Evolutionary conservation across 2,113 vertebrate species (phyloP), one percentile per base, ranked within the genome.

Genomic region (Amazona vittata): DNA sequence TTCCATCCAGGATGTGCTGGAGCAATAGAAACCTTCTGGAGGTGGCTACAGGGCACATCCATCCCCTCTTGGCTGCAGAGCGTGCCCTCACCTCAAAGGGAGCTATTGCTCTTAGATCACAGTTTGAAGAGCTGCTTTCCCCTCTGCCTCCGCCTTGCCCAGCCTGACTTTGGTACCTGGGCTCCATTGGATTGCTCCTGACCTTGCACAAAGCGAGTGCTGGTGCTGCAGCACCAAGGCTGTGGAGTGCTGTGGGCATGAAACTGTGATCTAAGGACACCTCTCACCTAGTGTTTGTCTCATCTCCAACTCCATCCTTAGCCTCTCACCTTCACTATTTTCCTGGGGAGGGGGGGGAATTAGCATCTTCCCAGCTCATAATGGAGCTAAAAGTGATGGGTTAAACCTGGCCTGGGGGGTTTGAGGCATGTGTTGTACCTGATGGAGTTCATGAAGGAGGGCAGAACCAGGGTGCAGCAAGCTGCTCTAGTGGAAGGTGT

Each of bases 51-150:
- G 25, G 50, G 41, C 39, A 24, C 53, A 4, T 33, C 59, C 43
- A 4, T 37, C 64, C 77, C 65, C 59, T 68, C 63, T 31, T 25
- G 83, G 92, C 78, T 31, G 67, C 41, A 5, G 83, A 20, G 41
- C 3, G 18, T 24, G 78, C 31, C 0, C 31, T 13, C 52, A 3
- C 88, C 92, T 60, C 82, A 0, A 33, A 15, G 81, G 88, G 24
- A 52, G 0, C 93, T 92, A 90, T 77, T 93, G 96, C 94, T 65
- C 46, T 93, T 93, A 93, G 95, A 95, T 96, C 95, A 83, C 91
- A 70, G 94, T 75, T 75, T 21, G 84, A 65, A 57, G 62, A 43
- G 15, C 49, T 31, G 8, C 29, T 21, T 74, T 29, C 44, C 33
- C 35, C 16, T 18, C 49, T 8, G 59, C 37, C 63, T 60, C 24